Conservation (phyloP, 2,113 vertebrate species). For the Indicator indicator region DNA sequence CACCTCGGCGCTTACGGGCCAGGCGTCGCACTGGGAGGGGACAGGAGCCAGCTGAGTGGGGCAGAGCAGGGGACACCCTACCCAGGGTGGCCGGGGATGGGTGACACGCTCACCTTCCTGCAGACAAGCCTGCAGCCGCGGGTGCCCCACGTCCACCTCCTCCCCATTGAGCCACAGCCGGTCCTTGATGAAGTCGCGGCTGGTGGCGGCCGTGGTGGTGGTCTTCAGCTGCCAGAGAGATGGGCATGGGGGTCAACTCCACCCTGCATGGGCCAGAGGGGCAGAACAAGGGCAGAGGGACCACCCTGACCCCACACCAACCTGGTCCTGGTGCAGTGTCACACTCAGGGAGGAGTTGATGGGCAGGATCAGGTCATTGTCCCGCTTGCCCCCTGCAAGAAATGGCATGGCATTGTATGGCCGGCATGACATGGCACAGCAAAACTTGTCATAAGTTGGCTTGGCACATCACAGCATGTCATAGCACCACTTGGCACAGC, state of each 20-base stretch:
- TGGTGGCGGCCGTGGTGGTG: slow-evolving; percentile 86
- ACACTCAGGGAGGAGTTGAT: slow-evolving; percentile 96
- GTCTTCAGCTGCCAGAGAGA: slow-evolving; percentile 85
- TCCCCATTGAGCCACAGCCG: slow-evolving; percentile 92
- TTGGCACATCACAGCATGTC: not conserved
- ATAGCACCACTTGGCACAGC: not conserved
- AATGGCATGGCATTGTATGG: not conserved
- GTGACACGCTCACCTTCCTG: slow-evolving; percentile 82
- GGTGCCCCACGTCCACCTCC: slow-evolving; percentile 84
- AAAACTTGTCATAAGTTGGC: not conserved
- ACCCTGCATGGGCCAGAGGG: rapidly evolving
- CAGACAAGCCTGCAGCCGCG: slow-evolving; percentile 90
- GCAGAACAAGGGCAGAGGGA: not conserved
- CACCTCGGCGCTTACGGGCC: slow-evolving; percentile 81
- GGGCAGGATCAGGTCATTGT: slow-evolving; percentile 91
- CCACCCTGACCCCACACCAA: slow-evolving; percentile 23
- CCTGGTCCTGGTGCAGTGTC: slow-evolving; percentile 95
- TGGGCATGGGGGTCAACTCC: not conserved
- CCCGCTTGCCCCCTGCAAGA: slow-evolving; percentile 91
- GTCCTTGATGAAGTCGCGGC: slow-evolving; percentile 86
- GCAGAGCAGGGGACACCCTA: rapidly evolving
- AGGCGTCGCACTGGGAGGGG: slow-evolving; percentile 83
- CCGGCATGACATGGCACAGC: not conserved
- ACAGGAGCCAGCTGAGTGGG: not conserved
- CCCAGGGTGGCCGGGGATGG: not conserved